These are phyloP conservation scores for Stenotaenia linearis DNA, from an alignment of 2,888 invertebrate species.

Conservation along the genomic window DNA sequence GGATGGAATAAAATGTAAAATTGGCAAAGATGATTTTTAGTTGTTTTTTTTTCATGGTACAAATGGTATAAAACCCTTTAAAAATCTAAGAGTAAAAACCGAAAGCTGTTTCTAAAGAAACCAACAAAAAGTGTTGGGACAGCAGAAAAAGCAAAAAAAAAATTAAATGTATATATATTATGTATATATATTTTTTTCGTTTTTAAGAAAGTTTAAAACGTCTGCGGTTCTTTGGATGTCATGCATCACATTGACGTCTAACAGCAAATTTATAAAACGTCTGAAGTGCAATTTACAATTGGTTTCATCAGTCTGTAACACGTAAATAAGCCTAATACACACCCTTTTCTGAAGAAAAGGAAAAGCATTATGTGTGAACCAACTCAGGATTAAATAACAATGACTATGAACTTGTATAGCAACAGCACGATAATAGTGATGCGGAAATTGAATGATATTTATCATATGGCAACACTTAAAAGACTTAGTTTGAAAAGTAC, in stretches of 20 bases:
- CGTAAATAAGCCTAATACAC: neutral
- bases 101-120: slow-evolving; percentile 22
- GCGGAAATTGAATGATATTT: neutral
- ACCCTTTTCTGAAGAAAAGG: neutral
- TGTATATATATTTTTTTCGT: neutral
- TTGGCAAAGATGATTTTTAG: neutral
- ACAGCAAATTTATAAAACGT: neutral
- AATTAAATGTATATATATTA: too few relatives aligned
- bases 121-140: slow-evolving; percentile 11
- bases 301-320: neutral
- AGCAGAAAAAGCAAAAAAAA: neutral
- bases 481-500: neutral
- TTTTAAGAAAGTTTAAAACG: neutral
- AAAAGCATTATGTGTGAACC: neutral
- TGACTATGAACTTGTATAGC: neutral
- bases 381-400: slow-evolving; percentile 1
- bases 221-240: neutral
- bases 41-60: neutral
- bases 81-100: slow-evolving; percentile 24
- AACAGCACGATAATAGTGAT: neutral
- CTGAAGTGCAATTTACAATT: neutral
- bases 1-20: slow-evolving; percentile 23
- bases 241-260: slow-evolving; percentile 5
- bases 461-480: neutral
- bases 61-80: slow-evolving; percentile 1